phyloP scores from a whole-genome alignment of 2,113 vertebrate genomes.

The Etia nguti region DNA sequence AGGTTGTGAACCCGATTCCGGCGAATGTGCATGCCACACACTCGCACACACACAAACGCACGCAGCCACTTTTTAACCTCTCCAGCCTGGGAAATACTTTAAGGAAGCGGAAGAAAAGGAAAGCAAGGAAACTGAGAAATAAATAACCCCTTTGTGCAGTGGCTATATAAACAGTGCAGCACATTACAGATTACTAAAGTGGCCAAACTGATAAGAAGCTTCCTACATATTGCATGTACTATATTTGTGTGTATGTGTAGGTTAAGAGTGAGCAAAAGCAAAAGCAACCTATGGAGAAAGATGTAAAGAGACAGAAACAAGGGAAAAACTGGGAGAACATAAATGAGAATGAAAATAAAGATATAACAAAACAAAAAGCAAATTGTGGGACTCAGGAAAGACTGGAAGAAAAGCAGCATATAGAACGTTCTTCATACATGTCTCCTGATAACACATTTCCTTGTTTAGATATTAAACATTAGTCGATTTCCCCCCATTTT shows the following conservation, averaged over 20 bases:
- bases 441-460: slow-evolving; percentile 8
- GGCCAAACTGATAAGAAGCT: slow-evolving; percentile 51
- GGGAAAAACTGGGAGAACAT: background rate
- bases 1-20: slow-evolving; percentile 43
- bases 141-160: slow-evolving; percentile 70
- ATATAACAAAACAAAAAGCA: background rate
- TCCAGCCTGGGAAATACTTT: slow-evolving; percentile 59
- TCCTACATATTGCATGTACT: slow-evolving; percentile 22
- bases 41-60: background rate
- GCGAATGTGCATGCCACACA: background rate
- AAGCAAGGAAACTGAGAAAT: slow-evolving; percentile 63
- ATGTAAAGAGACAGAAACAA: background rate
- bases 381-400: background rate
- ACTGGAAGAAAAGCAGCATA: background rate
- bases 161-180: slow-evolving; percentile 59
- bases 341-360: background rate
- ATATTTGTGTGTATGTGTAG: background rate
- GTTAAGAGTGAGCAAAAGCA: background rate
- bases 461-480: slow-evolving; percentile 27
- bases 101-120: slow-evolving; percentile 57
- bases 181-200: slow-evolving; percentile 43
- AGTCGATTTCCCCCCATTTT: background rate
- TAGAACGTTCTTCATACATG: background rate
- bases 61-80: background rate
- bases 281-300: background rate